Evolutionary conservation across 1,140 invertebrate genomes (phyloP).

Genomic region (Dinoponera quadriceps): DNA sequence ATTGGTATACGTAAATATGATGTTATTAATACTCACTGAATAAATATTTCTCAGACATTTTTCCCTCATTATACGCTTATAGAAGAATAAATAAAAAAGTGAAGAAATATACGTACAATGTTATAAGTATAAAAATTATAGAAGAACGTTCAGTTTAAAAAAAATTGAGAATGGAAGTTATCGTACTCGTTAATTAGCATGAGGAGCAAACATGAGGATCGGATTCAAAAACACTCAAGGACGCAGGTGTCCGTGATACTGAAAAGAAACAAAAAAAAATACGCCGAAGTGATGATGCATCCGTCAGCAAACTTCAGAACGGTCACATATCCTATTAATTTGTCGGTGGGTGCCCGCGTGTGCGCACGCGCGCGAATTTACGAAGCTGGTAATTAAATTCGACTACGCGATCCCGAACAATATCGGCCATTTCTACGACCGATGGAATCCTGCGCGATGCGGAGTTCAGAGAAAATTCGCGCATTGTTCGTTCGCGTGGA

Average conservation of each 20-base stretch:
- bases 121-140: neutral
- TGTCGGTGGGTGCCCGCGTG: constrained; percentile 11
- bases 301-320: constrained; percentile 7
- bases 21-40: too few relatives aligned
- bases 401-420: constrained; percentile 52
- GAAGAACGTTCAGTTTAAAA: neutral
- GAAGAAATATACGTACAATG: neutral
- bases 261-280: neutral
- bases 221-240: neutral
- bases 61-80: too few relatives aligned
- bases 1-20: too few relatives aligned
- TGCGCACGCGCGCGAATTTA: constrained; percentile 39
- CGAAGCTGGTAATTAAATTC: constrained; percentile 56
- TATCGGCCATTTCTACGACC: constrained; percentile 46
- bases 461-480: constrained; percentile 56
- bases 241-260: neutral
- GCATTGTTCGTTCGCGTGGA: constrained; percentile 53
- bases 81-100: neutral
- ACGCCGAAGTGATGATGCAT: constrained; percentile 6
- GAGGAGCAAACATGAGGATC: too few relatives aligned
- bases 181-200: neutral
- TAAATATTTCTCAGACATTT: too few relatives aligned
- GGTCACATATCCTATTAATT: constrained; percentile 51
- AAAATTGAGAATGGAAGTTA: neutral
- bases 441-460: constrained; percentile 47